Base-by-base conservation (phyloP, 2,797 vertebrate species). In the Chrysocyon brachyurus region DNA sequence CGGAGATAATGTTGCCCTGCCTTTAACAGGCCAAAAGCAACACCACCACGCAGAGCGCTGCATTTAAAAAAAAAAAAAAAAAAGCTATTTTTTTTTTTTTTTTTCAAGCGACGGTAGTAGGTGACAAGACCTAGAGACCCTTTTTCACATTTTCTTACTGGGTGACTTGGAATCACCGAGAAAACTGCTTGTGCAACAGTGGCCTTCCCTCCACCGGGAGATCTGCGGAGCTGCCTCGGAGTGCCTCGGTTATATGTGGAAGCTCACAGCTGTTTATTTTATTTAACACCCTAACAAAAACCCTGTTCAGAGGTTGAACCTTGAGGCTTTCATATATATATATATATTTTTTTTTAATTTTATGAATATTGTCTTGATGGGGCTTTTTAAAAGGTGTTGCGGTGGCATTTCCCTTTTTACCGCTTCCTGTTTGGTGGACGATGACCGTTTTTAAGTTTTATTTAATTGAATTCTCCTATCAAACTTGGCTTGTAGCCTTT, bases 1-100 rank as follows among this genome's bases (percentile, higher is more conserved):
- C 98, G 66, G 98, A 98, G 99, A 99, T 99, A 99, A 98, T 99
- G 98, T 97, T 98, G 97, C 98, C 98, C 98, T 99, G 98, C 98
- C 98, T 99, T 97, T 98, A 98, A 97, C 97, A 98, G 98, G 97
- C 98, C 88, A 96, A 97, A 97, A 98, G 97, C 97, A 98, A 97
- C 87, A 96, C 68, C 81, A 68, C 16, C 33, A 6, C 91, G 11
- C 90, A 96, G 61, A 85, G 90, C 91, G 97, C 14, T 96, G 72
- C 56, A 82, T 98, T 97, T 97, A 96, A 97, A 96, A 7, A 46
- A 40, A 40, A 40, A 40, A 46, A 46, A 90, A 97, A 97, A 97
- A 96, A 97, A 96, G 77, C 84, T 92, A n/a, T 87, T 92, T 97
- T 94, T 83, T 40, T 40, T 46, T 46, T 46, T 46, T 6, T 40